Evolutionary conservation across 2,888 invertebrate genomes (phyloP).

Genomic region (Pteria penguin): DNA sequence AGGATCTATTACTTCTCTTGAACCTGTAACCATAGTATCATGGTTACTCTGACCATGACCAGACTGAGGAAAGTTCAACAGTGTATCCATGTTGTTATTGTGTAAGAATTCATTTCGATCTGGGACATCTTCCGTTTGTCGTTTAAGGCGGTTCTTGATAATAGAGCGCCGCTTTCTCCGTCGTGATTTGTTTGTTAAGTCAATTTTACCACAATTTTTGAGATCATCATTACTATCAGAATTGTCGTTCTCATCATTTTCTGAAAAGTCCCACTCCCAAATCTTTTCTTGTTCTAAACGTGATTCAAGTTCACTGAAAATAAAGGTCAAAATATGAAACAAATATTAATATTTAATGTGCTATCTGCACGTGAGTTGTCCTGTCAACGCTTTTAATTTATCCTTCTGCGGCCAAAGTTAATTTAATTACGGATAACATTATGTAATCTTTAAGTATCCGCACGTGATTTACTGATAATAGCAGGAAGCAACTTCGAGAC

Average conservation of each 20-base stretch:
- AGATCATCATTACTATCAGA: too few relatives aligned
- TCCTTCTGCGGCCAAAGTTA: too few relatives aligned
- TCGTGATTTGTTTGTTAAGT: neutral
- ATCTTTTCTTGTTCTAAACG: neutral
- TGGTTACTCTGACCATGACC: too few relatives aligned
- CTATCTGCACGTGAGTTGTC: too few relatives aligned
- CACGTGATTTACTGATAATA: too few relatives aligned
- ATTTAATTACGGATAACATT: too few relatives aligned
- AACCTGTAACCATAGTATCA: neutral
- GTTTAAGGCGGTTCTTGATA: neutral
- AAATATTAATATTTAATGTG: too few relatives aligned
- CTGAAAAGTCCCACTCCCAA: slow-evolving; percentile 30
- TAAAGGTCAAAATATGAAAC: neutral
- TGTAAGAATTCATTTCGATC: neutral
- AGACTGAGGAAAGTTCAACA: neutral
- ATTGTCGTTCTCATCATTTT: neutral
- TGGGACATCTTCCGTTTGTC: neutral
- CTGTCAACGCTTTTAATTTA: too few relatives aligned
- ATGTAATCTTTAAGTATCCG: too few relatives aligned
- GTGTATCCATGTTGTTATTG: neutral
- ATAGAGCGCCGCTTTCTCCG: neutral
- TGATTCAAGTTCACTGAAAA: slow-evolving; percentile 21
- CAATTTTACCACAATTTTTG: neutral
- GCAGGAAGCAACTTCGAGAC: too few relatives aligned
- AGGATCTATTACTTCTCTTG: neutral